These are phyloP conservation scores for Aradophagus sp. DNA, from an alignment of 1,140 invertebrate species.

Conservation along the genomic window DNA sequence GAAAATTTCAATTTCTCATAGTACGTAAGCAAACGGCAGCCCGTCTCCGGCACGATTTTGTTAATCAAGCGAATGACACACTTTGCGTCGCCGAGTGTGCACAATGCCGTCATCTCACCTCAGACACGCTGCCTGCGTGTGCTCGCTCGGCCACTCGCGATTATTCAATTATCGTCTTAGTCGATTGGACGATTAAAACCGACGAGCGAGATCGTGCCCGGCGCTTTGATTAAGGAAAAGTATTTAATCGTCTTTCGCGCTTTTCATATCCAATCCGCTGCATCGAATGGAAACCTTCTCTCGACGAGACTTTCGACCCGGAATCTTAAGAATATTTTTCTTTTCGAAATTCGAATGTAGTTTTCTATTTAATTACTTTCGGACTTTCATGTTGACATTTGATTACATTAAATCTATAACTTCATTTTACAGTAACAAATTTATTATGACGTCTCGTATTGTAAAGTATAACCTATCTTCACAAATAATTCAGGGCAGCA, in stretches of 20 bases:
- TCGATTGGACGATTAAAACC: conserved; percentile 36
- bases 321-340: too few species aligned
- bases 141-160: conserved; percentile 37
- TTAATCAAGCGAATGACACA: conserved; percentile 63
- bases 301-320: too few species aligned
- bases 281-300: too few species aligned
- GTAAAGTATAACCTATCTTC: too few species aligned
- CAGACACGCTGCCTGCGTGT: conserved; percentile 45
- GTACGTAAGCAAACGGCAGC: conserved; percentile 69
- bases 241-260: conserved; percentile 3
- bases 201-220: conserved; percentile 9
- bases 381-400: too few species aligned
- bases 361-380: too few species aligned
- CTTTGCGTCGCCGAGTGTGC: conserved; percentile 50
- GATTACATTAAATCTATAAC: too few species aligned
- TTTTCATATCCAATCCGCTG: background rate
- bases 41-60: conserved; percentile 54
- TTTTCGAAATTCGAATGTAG: too few species aligned
- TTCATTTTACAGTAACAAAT: too few species aligned
- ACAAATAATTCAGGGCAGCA: too few species aligned
- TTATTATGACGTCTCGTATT: too few species aligned
- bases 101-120: conserved; percentile 50
- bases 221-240: conserved; percentile 9
- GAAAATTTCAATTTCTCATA: conserved; percentile 74
- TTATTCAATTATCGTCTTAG: conserved; percentile 55